A percentile compares a stretch with the other conserved stretches of the same genome.
Evolutionary conservation across 2,888 invertebrate genomes (phyloP).

Genomic region (Agriopis aurantiaria): DNA sequence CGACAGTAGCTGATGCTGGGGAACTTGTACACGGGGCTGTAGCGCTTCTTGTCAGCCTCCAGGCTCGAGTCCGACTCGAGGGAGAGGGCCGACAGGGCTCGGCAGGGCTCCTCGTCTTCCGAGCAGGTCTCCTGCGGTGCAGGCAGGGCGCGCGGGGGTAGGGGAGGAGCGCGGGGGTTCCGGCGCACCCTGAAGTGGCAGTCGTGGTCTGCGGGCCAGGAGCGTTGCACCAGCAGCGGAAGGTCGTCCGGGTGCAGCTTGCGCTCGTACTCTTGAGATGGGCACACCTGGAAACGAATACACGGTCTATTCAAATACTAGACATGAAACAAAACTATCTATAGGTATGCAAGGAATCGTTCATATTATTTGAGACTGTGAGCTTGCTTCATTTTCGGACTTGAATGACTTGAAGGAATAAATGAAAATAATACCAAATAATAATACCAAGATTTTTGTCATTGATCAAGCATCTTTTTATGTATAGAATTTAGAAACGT

Average conservation of each 20-base stretch:
- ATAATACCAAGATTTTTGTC: too few relatives aligned
- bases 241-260: slow-evolving; percentile 95
- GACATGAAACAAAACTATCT: too few relatives aligned
- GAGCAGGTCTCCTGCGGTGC: slow-evolving; percentile 61
- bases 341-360: neutral
- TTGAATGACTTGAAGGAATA: too few relatives aligned
- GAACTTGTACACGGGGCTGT: slow-evolving; percentile 82
- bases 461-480: too few relatives aligned
- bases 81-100: slow-evolving; percentile 78
- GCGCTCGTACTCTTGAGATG: slow-evolving; percentile 94
- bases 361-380: neutral
- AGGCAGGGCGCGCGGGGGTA: slow-evolving; percentile 85
- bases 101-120: slow-evolving; percentile 71
- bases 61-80: slow-evolving; percentile 64
- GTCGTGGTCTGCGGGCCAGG: slow-evolving; percentile 89
- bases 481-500: too few relatives aligned
- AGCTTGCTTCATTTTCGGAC: too few relatives aligned
- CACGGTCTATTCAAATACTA: neutral
- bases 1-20: slow-evolving; percentile 80
- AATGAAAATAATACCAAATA: too few relatives aligned
- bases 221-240: slow-evolving; percentile 92
- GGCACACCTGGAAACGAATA: slow-evolving; percentile 84
- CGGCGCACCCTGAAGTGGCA: slow-evolving; percentile 94
- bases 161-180: slow-evolving; percentile 93
- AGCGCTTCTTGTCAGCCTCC: slow-evolving; percentile 71